Base-by-base conservation (phyloP, 1,140 invertebrate genomes). In the Drosophila bifasciata region DNA sequence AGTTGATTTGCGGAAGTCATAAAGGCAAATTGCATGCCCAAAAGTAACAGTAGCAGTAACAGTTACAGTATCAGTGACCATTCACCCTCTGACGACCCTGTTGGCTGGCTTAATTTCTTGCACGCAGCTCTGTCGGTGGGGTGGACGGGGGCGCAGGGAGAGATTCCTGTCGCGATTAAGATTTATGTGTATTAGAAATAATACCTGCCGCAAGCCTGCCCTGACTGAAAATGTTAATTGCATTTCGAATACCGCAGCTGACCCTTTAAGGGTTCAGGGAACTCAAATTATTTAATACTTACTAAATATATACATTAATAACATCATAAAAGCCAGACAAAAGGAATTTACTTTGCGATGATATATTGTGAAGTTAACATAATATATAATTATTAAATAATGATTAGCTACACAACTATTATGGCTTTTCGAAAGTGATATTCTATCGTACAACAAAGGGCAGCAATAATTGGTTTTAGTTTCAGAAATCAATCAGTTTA, bases 11-110 rank as follows among this genome's bases (percentile, higher is more conserved):
- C 81, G 81, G 81, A 85, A 85, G 81, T 85, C 81, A 51, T 86
- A 85, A 85, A 80, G 36, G 64, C 69, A 86, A 85, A 85, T 86
- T 86, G 77, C 81, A 86, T 52, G 83, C 83, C 71, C 71, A 59
- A 86, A 72, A 70, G 48, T 45, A 28, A 32, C 49, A 46, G 40
- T 60, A 56, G 32, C 56, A 17, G 19, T 5, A 36, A 39, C 46
- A 21, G 48, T 45, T 21, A 32, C 49, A 46, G 40, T 60, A 56
- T 32, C 56, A 17, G 19, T 5, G 28, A 28, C 46, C 39, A 28
- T 9, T 28, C 28, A 28, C 45, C 11, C 25, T 41, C 16, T 41
- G 3, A 2, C 44, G 7, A 46, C 36, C 52, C 32, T 32, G 23
- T 8, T 16, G 28, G 17, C n/a, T 51, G 11, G 28, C 46, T 52